phyloP scores from a whole-genome alignment of 2,113 vertebrate species.

The Agelaius phoeniceus region DNA sequence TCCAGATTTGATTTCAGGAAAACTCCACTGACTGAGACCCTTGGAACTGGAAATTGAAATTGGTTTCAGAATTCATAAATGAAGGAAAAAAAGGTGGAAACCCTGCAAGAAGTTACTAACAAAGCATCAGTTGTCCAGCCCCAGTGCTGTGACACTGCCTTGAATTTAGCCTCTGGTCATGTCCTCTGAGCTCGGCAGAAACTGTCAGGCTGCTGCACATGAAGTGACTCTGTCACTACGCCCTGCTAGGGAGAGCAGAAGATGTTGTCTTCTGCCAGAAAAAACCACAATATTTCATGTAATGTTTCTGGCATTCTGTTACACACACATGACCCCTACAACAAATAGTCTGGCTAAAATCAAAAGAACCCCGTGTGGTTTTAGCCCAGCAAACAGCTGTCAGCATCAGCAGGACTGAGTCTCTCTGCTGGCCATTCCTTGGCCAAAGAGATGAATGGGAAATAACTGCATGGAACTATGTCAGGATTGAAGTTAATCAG shows the following conservation, averaged over 20 bases:
- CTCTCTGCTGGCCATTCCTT: neutral
- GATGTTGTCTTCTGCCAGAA: neutral
- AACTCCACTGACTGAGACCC: neutral
- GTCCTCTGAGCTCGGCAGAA: neutral
- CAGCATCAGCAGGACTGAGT: neutral
- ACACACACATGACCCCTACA: neutral
- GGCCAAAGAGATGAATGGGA: fast-evolving
- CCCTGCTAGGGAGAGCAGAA: neutral
- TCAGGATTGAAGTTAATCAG: neutral
- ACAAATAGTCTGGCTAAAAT: neutral
- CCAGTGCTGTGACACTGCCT: neutral
- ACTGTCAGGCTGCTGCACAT: neutral
- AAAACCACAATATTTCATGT: neutral
- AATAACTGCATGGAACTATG: neutral
- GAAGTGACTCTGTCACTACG: neutral
- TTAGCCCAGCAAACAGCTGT: neutral
- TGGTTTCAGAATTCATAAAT: neutral
- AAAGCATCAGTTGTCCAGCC: neutral
- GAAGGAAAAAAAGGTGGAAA: neutral
- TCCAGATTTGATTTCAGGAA: neutral
- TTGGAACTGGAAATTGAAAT: neutral
- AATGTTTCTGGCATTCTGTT: neutral
- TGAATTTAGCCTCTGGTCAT: neutral
- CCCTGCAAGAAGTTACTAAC: neutral
- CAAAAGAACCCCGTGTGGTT: neutral